Evolutionary conservation across 2,113 vertebrate species (phyloP), one percentile per base, ranked within the genome.

Genomic region (Solea senegalensis): DNA sequence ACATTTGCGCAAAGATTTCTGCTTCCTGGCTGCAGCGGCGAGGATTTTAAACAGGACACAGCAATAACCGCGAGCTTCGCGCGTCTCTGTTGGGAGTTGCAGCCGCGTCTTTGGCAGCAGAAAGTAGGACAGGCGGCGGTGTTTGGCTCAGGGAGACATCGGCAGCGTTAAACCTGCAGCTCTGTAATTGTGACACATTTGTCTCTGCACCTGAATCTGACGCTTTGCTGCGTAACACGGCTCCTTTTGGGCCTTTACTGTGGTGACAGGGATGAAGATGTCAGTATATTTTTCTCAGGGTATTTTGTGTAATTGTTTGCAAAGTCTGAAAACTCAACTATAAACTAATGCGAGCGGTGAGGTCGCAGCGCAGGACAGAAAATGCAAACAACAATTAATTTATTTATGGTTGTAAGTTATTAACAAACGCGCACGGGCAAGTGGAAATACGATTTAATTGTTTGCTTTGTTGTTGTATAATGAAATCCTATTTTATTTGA

Each of bases 1-100:
- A 81, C 72, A 81, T 77, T 80, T 82, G 73, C 72, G 61, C 27
- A 57, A 59, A 76, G 51, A 79, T 69, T 82, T 55, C 7, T 81
- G 69, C 59, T 72, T 82, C 72, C 56, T 69, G 48, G 50, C 74
- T 67, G 77, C 63, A 14, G 34, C 34, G 34, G 34, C 34, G 68
- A 68, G 71, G 66, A 73, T 64, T 55, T 34, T 63, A 73, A 76
- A 82, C 59, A 57, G 51, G 45, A n/a, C 5, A 9, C 15, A 51
- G 16, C 59, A 62, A 51, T n/a, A 78, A 74, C 70, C 40, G 34
- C 14, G 48, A 48, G 63, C 7, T 34, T 27, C 4, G 21, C 79
- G 43, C 34, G 57, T 21, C 9, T 43, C 9, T 15, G 12, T 63
- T 34, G 58, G 40, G 44, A 55, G 65, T 52, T 54, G 73, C 40